Base-by-base conservation (phyloP, 2,888 invertebrate species). In the Ichneumoninae sp. region DNA sequence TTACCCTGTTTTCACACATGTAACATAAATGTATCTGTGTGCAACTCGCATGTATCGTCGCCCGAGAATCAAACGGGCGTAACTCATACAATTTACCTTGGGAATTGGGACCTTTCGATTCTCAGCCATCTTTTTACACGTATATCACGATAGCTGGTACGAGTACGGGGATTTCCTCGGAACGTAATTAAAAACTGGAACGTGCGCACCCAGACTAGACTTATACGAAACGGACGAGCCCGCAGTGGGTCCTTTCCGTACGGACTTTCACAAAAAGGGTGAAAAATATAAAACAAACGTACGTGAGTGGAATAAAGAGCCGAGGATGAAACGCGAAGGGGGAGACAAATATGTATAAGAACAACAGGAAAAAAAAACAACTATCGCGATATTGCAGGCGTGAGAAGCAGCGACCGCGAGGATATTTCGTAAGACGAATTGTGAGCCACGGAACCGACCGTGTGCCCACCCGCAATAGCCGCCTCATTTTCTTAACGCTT, bases 121-220 rank as follows among this genome's bases (percentile, higher is more conserved):
- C 16, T 47, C 3, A 50, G 57, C 47, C 36, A 3, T 54, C 4
- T 36, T 10, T 68, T 6, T 19, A 57, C 44, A 52, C 44, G 69
- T 60, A 44, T 50, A 40, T 50, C 50, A 16, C 22, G 62, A 52
- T 75, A 36, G 57, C 50, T 60, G 70, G 30, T 60, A n/a, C 54
- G 62, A 36, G 71, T n/a, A 83, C 83, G 83, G 77, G 78, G 80
- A 47, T 87, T 89, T 89, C 87, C 87, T 83, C 80, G 86, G 83
- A 85, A 76, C 84, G 88, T 86, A 89, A 91, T 91, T 90, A 89
- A 89, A 90, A 90, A 89, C 88, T 88, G 86, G 86, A 86, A 89
- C 88, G 77, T 77, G 83, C 82, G 66, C 78, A 79, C 71, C 74
- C 77, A 77, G 86, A 86, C 85, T 83, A 84, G 71, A 80, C 52